These are phyloP conservation scores for Lingula anatina DNA, from an alignment of 2,888 invertebrate genomes.

Conservation along the genomic window DNA sequence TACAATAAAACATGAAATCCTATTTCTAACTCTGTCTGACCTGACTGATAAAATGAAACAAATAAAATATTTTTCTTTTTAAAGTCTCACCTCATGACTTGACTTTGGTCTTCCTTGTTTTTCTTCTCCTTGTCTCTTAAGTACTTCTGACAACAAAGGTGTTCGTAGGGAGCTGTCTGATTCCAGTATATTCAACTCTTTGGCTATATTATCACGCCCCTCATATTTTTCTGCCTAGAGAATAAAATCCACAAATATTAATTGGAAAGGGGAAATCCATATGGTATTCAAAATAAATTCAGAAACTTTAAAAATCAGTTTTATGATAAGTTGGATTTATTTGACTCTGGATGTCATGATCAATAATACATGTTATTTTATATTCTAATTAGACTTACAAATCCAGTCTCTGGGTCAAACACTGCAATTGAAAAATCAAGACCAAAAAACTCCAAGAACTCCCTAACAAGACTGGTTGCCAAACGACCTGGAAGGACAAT, in stretches of 20 bases:
- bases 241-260: background rate
- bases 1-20: too few species aligned
- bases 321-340: too few species aligned
- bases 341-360: too few species aligned
- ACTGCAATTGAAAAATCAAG: conserved; percentile 75
- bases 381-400: too few species aligned
- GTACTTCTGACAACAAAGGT: conserved; percentile 28
- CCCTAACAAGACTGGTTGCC: conserved; percentile 66
- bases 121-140: conserved; percentile 8
- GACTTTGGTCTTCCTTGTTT: background rate
- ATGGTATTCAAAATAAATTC: too few species aligned
- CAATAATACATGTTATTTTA: too few species aligned
- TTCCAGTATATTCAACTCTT: conserved; percentile 30
- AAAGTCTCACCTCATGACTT: too few species aligned
- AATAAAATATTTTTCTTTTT: too few species aligned
- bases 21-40: too few species aligned
- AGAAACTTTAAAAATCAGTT: too few species aligned
- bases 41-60: too few species aligned
- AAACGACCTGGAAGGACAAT: conserved; percentile 38
- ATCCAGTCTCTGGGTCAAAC: conserved; percentile 66
- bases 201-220: conserved; percentile 26
- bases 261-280: too few species aligned
- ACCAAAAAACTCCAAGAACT: conserved; percentile 76
- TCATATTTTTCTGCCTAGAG: conserved; percentile 26
- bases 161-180: conserved; percentile 15